A percentile compares a stretch with the other conserved stretches of the same genome.
phyloP scores from a whole-genome alignment of 2,888 invertebrate genomes.

The Synanthedon vespiformis region DNA sequence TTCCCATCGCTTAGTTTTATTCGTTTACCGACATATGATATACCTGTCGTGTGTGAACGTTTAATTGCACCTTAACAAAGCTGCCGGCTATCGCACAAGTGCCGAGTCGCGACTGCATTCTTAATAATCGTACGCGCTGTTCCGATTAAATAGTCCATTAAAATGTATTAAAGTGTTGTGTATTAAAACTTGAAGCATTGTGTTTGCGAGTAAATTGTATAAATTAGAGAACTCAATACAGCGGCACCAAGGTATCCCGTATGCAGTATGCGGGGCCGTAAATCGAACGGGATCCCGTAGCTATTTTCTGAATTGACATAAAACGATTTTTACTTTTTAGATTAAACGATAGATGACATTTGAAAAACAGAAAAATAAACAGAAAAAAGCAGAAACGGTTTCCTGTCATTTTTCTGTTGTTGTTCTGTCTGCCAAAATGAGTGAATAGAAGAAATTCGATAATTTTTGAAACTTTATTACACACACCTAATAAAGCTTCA shows the following conservation, averaged over 20 bases:
- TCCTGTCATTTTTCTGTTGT: too few relatives aligned
- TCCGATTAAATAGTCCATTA: constrained; percentile 17
- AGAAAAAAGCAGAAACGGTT: too few relatives aligned
- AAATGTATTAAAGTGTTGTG: constrained; percentile 17
- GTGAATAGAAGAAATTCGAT: too few relatives aligned
- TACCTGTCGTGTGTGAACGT: constrained; percentile 3
- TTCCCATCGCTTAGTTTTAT: not conserved
- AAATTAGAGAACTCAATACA: not conserved
- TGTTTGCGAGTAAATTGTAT: constrained; percentile 12
- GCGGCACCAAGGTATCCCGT: not conserved
- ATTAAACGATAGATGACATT: too few relatives aligned
- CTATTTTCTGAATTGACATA: too few relatives aligned
- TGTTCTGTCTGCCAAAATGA: too few relatives aligned
- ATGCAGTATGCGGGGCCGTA: too few relatives aligned
- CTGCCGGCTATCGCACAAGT: constrained; percentile 1
- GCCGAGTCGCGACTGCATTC: not conserved
- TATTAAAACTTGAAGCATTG: constrained; percentile 17
- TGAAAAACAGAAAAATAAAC: too few relatives aligned
- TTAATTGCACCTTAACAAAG: constrained; percentile 6
- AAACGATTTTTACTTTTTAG: too few relatives aligned
- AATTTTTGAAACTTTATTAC: too few relatives aligned
- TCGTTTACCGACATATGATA: not conserved
- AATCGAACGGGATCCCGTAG: too few relatives aligned
- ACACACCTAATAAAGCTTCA: too few relatives aligned
- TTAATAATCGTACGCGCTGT: constrained; percentile 1